Evolutionary conservation across 1,140 invertebrate species (phyloP).

Genomic region (Camponotus pennsylvanicus): DNA sequence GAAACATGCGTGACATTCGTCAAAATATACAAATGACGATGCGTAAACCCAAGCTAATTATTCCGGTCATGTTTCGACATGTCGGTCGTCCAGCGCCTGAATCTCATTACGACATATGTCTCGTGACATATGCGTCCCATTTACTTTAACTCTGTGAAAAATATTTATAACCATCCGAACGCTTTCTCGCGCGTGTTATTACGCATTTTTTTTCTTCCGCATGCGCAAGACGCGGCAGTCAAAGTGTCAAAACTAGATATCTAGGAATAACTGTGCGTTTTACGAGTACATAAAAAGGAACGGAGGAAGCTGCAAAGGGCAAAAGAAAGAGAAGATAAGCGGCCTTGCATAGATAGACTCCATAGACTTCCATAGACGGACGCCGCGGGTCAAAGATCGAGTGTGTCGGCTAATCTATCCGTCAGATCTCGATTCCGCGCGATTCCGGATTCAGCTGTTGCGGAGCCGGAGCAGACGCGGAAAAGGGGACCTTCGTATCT

Average conservation of each 20-base stretch:
- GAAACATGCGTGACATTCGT: conserved; percentile 44
- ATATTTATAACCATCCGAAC: background rate
- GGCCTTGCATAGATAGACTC: background rate
- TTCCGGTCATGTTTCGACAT: conserved; percentile 24
- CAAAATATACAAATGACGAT: conserved; percentile 47
- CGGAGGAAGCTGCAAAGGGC: background rate
- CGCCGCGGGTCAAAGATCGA: conserved; percentile 1
- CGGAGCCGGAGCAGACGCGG: conserved; percentile 25
- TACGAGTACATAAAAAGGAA: background rate
- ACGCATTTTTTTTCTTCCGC: background rate
- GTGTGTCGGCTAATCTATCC: background rate
- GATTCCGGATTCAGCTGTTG: conserved; percentile 47
- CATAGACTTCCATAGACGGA: background rate
- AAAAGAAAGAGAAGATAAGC: background rate
- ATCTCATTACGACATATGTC: conserved; percentile 27
- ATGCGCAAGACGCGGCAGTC: no score
- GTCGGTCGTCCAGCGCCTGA: background rate
- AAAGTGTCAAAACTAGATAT: background rate
- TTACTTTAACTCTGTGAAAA: conserved; percentile 4
- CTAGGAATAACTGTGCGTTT: background rate
- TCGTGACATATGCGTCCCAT: background rate
- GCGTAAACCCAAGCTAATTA: conserved; percentile 30
- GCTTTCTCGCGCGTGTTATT: background rate
- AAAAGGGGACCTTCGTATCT: conserved; percentile 63
- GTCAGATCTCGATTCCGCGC: conserved; percentile 9